Evolutionary conservation across 2,113 vertebrate species (phyloP), one percentile per base, ranked within the genome.

Genomic region (Brachyhypopomus occidentalis): DNA sequence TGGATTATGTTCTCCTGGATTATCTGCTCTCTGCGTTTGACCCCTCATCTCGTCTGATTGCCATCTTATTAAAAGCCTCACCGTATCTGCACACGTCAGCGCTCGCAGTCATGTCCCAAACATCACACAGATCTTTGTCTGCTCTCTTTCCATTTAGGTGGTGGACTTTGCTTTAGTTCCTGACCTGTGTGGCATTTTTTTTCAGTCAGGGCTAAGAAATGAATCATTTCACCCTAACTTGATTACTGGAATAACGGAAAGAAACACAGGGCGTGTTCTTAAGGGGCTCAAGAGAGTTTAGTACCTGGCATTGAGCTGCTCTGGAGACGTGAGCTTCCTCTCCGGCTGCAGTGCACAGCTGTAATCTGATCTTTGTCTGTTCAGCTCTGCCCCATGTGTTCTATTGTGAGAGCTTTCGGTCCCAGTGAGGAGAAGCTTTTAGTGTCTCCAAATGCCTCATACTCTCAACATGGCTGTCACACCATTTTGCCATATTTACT

Each of bases 401-500:
- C 34, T 45, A 17, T 60, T 22, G 69, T 14, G 23, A 23, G 34
- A 69, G 25, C 45, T 9, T 64, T 22, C 56, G 14, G 12, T 17
- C 34, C 55, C 27, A n/a, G n/a, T 17, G 20, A 22, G 58, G 58
- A 34, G 22, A 30, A 75, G 9, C 45, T 14, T 14, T 11, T 11
- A 52, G 45, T 52, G 45, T 11, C 12, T 52, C 45, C 62, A 9
- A n/a, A 16, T 22, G 38, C 72, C 45, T 69, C 41, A 41, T 23
- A 8, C 23, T 34, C 75, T 25, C 69, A 84, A 78, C 72, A 20
- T n/a, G 48, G 63, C 64, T 79, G 59, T 91, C 84, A 75, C 91
- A 84, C 85, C 80, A 27, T 0, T 79, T 77, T 86, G 91, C 74
- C 3, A 91, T 90, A 84, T 93, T 91, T 89, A 88, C 91, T 12